Evolutionary conservation across 2,888 invertebrate genomes (phyloP).

Genomic region (Xanthorhoe designata): DNA sequence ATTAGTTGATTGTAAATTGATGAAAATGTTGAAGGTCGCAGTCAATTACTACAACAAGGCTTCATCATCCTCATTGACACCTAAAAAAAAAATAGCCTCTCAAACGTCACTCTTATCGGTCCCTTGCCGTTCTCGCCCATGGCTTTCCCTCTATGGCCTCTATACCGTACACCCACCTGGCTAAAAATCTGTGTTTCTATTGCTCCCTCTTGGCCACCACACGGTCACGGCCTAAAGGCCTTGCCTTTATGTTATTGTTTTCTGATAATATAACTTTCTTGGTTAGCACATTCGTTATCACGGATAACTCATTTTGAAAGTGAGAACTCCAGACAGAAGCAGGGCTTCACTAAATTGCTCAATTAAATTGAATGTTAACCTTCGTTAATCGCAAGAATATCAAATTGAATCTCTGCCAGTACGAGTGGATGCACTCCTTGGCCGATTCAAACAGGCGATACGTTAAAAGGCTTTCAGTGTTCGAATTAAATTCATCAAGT

Average conservation of each 20-base stretch:
- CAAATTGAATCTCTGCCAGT: conserved; percentile 5
- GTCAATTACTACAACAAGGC: neutral
- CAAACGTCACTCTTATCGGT: no score
- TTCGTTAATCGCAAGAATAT: neutral
- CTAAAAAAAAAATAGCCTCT: no score
- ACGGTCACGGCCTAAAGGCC: no score
- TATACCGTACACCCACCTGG: no score
- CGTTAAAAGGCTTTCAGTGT: conserved; percentile 40
- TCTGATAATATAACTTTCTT: neutral
- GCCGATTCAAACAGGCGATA: conserved; percentile 16
- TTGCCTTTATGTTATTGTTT: neutral
- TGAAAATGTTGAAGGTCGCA: neutral
- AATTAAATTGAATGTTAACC: neutral
- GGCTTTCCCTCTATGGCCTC: no score
- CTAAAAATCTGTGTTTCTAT: no score
- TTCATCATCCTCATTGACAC: no score
- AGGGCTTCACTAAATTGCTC: neutral
- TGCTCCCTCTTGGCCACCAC: no score
- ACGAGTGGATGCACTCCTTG: conserved; percentile 11
- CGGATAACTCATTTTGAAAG: neutral
- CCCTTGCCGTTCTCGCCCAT: no score
- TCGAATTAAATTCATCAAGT: conserved; percentile 28
- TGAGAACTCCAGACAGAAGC: neutral
- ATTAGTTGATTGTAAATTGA: neutral
- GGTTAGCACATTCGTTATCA: neutral